phyloP scores from a whole-genome alignment of 2,797 vertebrate species.

The Lophius americanus region DNA sequence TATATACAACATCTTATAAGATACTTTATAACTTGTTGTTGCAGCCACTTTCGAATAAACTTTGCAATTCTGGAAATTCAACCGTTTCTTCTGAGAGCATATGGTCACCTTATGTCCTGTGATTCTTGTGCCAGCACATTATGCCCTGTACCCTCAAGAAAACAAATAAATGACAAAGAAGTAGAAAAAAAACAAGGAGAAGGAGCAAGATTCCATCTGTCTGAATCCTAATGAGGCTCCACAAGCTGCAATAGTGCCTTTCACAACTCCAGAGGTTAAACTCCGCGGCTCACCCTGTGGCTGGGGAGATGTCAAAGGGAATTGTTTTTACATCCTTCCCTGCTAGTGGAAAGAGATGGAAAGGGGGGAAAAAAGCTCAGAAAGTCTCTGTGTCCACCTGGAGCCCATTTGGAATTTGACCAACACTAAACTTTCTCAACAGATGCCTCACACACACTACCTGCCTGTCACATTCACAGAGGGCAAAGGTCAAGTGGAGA shows the following conservation, averaged over 20 bases:
- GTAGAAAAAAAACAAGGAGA: constrained; percentile 29
- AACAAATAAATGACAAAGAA: constrained; percentile 53
- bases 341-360: constrained; percentile 2
- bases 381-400: constrained; percentile 6
- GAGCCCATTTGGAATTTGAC: constrained; percentile 43
- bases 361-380: constrained; percentile 14
- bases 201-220: constrained; percentile 67
- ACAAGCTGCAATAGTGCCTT: constrained; percentile 60
- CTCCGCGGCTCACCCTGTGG: constrained; percentile 33
- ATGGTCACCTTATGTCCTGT: constrained; percentile 46
- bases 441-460: constrained; percentile 45
- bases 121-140: constrained; percentile 42
- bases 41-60: constrained; percentile 58
- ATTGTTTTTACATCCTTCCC: constrained; percentile 36
- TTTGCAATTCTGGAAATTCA: constrained; percentile 49
- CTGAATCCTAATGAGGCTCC: constrained; percentile 63
- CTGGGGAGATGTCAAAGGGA: constrained; percentile 30
- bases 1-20: neutral
- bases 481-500: constrained; percentile 59
- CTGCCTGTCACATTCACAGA: constrained; percentile 47
- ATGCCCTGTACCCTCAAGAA: constrained; percentile 45
- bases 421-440: constrained; percentile 52
- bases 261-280: constrained; percentile 70
- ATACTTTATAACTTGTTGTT: neutral
- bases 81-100: constrained; percentile 39